Percentiles rank a stretch among this genome's conserved stretches.
phyloP scores from a whole-genome alignment of 2,113 vertebrate genomes.

The Dromas ardeola region DNA sequence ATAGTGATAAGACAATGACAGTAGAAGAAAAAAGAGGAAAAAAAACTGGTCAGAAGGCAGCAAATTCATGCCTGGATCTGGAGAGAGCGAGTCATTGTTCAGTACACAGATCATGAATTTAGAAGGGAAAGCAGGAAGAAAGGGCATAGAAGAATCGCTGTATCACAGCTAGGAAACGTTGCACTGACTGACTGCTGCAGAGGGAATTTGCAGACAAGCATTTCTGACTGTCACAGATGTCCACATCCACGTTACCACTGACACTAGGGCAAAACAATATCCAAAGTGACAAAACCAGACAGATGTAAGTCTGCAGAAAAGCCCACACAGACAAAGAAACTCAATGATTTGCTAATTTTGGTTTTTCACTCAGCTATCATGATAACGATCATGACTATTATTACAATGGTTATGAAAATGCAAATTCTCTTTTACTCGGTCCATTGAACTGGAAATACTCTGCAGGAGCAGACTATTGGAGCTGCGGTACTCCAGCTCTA shows the following conservation, averaged over 20 bases:
- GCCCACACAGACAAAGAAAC: not conserved
- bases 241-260: not conserved
- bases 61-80: not conserved
- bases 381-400: conserved; percentile 21
- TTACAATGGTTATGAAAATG: conserved; percentile 57
- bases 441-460: conserved; percentile 45
- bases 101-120: not conserved
- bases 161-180: not conserved
- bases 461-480: not conserved
- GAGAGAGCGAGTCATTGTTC: not conserved
- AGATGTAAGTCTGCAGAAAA: conserved; percentile 31
- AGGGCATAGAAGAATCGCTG: not conserved
- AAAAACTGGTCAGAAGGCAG: not conserved
- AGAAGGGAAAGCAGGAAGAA: not conserved
- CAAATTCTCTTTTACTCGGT: conserved; percentile 37
- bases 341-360: not conserved
- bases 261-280: not conserved
- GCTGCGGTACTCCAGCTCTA: not conserved
- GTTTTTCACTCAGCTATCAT: not conserved
- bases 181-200: not conserved
- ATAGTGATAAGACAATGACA: not conserved
- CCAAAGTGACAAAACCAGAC: conserved; percentile 33
- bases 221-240: not conserved
- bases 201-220: not conserved
- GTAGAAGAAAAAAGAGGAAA: not conserved